phyloP scores from a whole-genome alignment of 2,797 vertebrate species.

The Onychomys leucogaster region DNA sequence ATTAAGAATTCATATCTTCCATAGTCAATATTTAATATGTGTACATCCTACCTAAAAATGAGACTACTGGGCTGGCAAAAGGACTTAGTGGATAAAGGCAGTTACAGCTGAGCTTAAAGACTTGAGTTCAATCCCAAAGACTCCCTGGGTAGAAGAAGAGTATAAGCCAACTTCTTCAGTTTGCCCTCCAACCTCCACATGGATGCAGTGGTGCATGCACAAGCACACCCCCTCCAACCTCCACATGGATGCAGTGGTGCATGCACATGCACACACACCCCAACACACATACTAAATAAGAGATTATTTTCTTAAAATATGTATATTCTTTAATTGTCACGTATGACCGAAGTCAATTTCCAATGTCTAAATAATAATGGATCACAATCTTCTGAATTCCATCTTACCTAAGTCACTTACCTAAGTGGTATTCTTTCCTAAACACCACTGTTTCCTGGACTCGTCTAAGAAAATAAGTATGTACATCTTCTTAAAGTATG shows the following conservation, averaged over 20 bases:
- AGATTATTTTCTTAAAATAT: constrained; percentile 74
- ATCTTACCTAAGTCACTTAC: not conserved
- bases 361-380: not conserved
- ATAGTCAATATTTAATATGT: constrained; percentile 82
- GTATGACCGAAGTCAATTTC: constrained; percentile 46
- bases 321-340: constrained; percentile 52
- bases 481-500: not conserved
- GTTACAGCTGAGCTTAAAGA: not conserved
- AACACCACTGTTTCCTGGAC: not conserved
- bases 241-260: rapidly evolving
- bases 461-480: not conserved
- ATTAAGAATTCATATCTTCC: constrained; percentile 73
- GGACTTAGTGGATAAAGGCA: not conserved
- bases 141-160: not conserved
- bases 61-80: constrained; percentile 53
- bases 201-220: rapidly evolving
- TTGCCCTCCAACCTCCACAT: not conserved
- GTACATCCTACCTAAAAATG: constrained; percentile 60
- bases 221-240: not conserved
- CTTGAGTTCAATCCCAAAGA: not conserved
- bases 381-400: not conserved
- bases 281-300: not conserved
- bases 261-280: not conserved
- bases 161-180: not conserved
- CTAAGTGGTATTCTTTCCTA: not conserved